These are phyloP conservation scores for Numida meleagris DNA, from an alignment of 2,113 vertebrate genomes.

Conservation along the genomic window DNA sequence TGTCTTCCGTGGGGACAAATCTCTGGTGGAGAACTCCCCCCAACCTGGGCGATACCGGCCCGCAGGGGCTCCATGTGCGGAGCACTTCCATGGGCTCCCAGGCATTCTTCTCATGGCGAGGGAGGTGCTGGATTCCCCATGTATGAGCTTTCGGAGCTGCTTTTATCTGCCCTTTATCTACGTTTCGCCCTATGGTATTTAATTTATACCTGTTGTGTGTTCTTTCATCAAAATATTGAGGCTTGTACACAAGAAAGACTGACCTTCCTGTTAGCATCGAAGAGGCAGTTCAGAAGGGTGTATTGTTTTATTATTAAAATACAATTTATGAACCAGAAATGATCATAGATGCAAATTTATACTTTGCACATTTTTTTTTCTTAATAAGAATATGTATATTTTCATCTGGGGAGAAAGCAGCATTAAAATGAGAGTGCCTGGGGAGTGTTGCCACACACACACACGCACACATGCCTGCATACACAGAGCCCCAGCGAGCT, in stretches of 20 bases:
- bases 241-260: not conserved
- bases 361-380: constrained; percentile 40
- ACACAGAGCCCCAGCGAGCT: not conserved
- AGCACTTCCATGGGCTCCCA: not conserved
- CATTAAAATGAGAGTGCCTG: constrained; percentile 41
- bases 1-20: not conserved
- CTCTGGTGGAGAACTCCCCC: not conserved
- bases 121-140: not conserved
- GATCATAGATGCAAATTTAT: constrained; percentile 52
- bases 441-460: constrained; percentile 33
- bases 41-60: not conserved
- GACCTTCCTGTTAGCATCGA: not conserved
- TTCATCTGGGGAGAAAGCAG: constrained; percentile 52
- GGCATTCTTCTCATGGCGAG: rapidly evolving
- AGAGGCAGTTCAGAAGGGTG: not conserved
- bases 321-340: constrained; percentile 55
- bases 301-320: constrained; percentile 43
- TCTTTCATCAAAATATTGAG: not conserved
- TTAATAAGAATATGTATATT: constrained; percentile 61
- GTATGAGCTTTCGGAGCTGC: not conserved
- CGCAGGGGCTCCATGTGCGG: not conserved
- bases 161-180: not conserved
- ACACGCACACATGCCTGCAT: not conserved
- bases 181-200: not conserved
- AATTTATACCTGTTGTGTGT: not conserved